These are phyloP conservation scores for Ailuropoda melanoleuca DNA, from an alignment of 2,113 vertebrate genomes.

Conservation along the genomic window DNA sequence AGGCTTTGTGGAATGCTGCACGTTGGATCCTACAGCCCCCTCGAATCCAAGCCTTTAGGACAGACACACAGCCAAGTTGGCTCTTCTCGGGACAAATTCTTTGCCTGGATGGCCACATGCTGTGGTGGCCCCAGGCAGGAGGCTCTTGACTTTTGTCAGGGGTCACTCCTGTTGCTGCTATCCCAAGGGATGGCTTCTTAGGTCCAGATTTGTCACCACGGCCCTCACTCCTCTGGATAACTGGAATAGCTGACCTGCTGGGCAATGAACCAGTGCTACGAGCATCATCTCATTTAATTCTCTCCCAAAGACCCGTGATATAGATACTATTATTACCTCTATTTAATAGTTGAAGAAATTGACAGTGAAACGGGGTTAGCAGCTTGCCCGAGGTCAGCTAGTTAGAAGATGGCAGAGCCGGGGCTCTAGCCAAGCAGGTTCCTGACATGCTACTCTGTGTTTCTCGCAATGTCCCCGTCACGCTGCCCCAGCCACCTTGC, in stretches of 20 bases:
- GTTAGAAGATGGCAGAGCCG: background rate
- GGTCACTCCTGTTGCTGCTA: background rate
- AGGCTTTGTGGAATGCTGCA: background rate
- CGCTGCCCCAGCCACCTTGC: rapidly evolving
- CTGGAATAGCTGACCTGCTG: background rate
- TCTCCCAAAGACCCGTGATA: background rate
- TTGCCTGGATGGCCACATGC: too few relatives aligned
- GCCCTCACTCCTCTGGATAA: background rate
- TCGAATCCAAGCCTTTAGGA: background rate
- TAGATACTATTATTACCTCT: background rate
- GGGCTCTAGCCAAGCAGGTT: background rate
- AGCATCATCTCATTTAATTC: background rate
- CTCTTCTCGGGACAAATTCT: background rate
- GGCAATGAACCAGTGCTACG: too few relatives aligned
- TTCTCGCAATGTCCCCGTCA: too few relatives aligned
- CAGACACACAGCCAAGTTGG: background rate
- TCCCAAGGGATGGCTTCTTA: background rate
- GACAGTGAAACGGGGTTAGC: background rate
- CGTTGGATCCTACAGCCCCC: background rate
- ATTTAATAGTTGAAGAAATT: background rate
- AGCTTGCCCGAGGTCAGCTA: background rate
- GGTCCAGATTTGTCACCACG: background rate
- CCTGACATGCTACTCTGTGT: rapidly evolving
- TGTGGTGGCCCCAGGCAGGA: background rate
- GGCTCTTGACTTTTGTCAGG: background rate